Percentiles rank a stretch among this genome's conserved stretches.
These are phyloP conservation scores for Parelbella ahira DNA, from an alignment of 2,888 invertebrate species.

Conservation along the genomic window DNA sequence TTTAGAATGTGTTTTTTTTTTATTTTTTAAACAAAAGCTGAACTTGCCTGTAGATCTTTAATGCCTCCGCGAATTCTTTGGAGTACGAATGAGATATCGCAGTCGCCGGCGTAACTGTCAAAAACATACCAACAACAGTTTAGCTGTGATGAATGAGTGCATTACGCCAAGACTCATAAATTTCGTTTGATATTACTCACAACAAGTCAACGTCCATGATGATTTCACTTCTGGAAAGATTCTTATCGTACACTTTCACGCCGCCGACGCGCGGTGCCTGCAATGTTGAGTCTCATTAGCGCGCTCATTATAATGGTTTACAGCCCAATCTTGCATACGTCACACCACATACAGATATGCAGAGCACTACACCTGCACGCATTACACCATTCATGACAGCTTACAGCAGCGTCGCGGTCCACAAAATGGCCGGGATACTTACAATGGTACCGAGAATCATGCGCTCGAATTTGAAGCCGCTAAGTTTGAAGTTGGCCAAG, in stretches of 20 bases:
- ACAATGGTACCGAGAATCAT: conserved; percentile 97
- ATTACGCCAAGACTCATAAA: no score
- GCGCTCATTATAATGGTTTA: conserved; percentile 6
- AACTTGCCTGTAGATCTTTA: conserved; percentile 88
- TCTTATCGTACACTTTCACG: conserved; percentile 97
- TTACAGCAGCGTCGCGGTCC: no score
- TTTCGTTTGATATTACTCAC: conserved; percentile 76
- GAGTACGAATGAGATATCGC: conserved; percentile 94
- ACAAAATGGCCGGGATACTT: no score
- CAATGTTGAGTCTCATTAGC: conserved; percentile 38
- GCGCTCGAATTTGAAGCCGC: conserved; percentile 95
- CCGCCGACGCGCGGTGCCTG: conserved; percentile 96
- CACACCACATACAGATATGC: no score
- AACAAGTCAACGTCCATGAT: conserved; percentile 98
- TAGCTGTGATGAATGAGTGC: no score
- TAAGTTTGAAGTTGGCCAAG: conserved; percentile 91
- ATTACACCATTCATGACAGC: no score
- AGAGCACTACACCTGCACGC: no score
- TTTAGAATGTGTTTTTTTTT: no score
- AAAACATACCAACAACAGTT: no score
- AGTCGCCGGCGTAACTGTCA: conserved; percentile 96
- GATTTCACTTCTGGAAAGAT: conserved; percentile 95
- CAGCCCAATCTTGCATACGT: no score
- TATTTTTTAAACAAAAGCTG: no score
- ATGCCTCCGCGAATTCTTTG: conserved; percentile 92